A percentile compares a stretch with the other conserved stretches of the same genome.
These are phyloP conservation scores for Miopithecus talapoin DNA, from an alignment of 2,797 vertebrate genomes.

Conservation along the genomic window DNA sequence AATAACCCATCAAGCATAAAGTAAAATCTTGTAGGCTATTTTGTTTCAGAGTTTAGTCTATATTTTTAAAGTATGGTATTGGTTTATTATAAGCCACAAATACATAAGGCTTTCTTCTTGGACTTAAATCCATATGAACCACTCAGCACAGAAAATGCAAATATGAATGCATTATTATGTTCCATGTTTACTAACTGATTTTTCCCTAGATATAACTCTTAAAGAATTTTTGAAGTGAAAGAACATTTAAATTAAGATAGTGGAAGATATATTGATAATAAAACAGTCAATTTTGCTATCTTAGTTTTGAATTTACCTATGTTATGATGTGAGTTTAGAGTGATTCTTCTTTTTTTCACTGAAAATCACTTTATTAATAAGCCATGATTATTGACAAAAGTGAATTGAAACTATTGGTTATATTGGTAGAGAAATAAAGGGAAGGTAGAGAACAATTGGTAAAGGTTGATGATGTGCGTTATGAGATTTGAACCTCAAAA, in stretches of 20 bases:
- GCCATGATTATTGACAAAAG: conserved; percentile 5
- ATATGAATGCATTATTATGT: neutral
- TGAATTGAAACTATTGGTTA: neutral
- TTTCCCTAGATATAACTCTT: neutral
- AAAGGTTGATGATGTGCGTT: neutral
- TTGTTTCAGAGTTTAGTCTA: conserved; percentile 34
- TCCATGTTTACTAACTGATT: conserved; percentile 20
- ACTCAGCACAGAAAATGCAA: neutral
- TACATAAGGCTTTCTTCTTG: neutral
- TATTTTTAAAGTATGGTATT: conserved; percentile 25
- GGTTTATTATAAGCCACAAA: neutral
- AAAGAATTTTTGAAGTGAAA: conserved; percentile 41
- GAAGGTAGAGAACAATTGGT: neutral
- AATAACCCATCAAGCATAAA: neutral
- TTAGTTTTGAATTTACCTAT: neutral
- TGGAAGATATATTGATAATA: neutral
- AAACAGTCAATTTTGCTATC: neutral
- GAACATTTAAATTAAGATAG: conserved; percentile 27
- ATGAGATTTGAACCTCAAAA: conserved; percentile 18
- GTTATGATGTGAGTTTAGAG: neutral
- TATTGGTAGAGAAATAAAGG: neutral
- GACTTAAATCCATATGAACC: neutral
- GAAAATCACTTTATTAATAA: conserved; percentile 23
- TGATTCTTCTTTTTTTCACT: neutral
- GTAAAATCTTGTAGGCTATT: conserved; percentile 2